Base-by-base conservation (phyloP, 2,888 invertebrate species). In the Agrochola litura region DNA sequence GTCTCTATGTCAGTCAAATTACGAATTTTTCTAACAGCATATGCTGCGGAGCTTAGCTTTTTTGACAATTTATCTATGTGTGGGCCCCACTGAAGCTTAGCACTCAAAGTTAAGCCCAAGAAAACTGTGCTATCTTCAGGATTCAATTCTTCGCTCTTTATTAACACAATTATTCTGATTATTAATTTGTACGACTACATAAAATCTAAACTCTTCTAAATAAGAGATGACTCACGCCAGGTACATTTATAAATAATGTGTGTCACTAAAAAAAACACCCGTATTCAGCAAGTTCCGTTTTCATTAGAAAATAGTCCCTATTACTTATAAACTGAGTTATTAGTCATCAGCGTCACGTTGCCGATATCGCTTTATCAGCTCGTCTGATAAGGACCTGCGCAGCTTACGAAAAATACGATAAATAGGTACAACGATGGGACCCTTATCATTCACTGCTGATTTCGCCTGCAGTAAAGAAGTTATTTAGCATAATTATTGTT, bases 391-490 rank as follows among this genome's bases (percentile, higher is more conserved):
- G 56, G 67, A 63, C 73, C 14, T 69, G 46, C 76, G 52, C 77
- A 85, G 87, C 82, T 88, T 79, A 86, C 46, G 64, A 70, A 73
- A 54, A 81, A 72, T n/a, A 66, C 74, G 87, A 92, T 92, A 91
- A 88, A 92, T 90, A 90, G 78, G 84, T 89, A 83, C 74, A 86
- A 67, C 86, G 79, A 84, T 80, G 80, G 76, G 64, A 61, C 65
- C 58, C 54, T 76, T 86, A 88, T 89, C 89, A 92, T 86, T 92
- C 86, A 49, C 71, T 46, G 73, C 69, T 76, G 69, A 83, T 84
- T 84, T 80, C 69, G 84, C 86, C 79, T 69, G 49, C 79, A 65
- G 84, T 79, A 77, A 83, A 86, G 82, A 80, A 82, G 83, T 63
- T 79, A 63, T 77, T 83, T 60, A 43, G 58, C 30, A 54, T 75